These are phyloP conservation scores for Chrysolina americana DNA, from an alignment of 2,888 invertebrate genomes.

Conservation along the genomic window DNA sequence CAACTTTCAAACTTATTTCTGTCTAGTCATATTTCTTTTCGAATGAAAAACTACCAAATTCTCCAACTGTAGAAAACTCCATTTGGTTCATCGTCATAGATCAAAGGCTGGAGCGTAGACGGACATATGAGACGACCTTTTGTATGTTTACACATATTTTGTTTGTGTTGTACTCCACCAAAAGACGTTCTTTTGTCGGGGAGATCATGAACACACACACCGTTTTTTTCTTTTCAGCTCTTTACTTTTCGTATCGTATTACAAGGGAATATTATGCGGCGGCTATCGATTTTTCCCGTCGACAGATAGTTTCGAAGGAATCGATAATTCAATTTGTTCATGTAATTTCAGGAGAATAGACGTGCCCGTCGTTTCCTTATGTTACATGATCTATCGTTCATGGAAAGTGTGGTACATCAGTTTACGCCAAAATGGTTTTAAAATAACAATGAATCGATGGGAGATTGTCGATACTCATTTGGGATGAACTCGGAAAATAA, in stretches of 20 bases:
- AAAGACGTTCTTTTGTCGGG: conserved; percentile 1
- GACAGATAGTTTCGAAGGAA: not conserved
- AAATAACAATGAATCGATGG: too few relatives aligned
- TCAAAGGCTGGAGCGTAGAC: conserved; percentile 14
- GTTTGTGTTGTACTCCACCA: conserved; percentile 47
- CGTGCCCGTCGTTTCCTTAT: too few relatives aligned
- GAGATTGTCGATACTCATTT: too few relatives aligned
- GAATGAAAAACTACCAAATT: not conserved
- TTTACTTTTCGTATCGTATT: conserved; percentile 16
- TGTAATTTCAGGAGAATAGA: not conserved
- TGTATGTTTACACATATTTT: conserved; percentile 50
- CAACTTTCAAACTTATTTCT: too few relatives aligned
- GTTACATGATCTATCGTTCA: too few relatives aligned
- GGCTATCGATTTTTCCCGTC: not conserved
- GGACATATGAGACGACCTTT: conserved; percentile 44
- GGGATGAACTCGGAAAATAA: too few relatives aligned
- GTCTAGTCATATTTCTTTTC: not conserved
- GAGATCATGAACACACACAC: conserved; percentile 13
- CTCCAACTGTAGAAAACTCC: not conserved
- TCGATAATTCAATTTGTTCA: conserved; percentile 11
- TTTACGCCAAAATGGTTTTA: too few relatives aligned
- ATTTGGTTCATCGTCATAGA: conserved; percentile 12
- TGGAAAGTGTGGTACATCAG: too few relatives aligned
- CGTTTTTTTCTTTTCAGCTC: conserved; percentile 8
- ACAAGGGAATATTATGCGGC: conserved; percentile 10